Conservation (phyloP, 2,888 invertebrate species). For the Campaea margaritaria region DNA sequence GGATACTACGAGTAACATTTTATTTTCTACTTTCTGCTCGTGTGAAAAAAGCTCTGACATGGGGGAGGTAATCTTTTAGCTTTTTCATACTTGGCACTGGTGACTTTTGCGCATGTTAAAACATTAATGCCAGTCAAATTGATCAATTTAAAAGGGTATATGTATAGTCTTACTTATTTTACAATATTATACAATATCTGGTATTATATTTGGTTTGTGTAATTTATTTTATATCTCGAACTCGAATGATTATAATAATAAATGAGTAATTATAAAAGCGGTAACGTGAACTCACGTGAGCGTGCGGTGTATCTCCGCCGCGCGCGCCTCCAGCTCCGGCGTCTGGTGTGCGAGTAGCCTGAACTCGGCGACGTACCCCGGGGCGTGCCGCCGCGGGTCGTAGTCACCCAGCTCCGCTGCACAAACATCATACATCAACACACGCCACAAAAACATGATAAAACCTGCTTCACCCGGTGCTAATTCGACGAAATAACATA, state of each 20-base stretch:
- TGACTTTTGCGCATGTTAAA: not conserved
- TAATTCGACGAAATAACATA: slow-evolving; percentile 28
- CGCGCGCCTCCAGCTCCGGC: slow-evolving; percentile 93
- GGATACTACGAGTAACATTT: slow-evolving; percentile 16
- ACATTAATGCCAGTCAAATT: not conserved
- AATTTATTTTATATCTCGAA: too few relatives aligned
- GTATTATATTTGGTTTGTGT: too few relatives aligned
- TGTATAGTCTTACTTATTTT: too few relatives aligned
- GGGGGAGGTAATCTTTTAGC: slow-evolving; percentile 2
- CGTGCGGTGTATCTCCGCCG: slow-evolving; percentile 95
- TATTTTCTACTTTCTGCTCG: slow-evolving; percentile 16
- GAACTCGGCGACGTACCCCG: slow-evolving; percentile 98
- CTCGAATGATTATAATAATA: too few relatives aligned
- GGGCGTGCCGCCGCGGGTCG: slow-evolving; percentile 93
- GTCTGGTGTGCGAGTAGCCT: slow-evolving; percentile 96
- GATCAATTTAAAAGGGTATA: too few relatives aligned
- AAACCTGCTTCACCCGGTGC: slow-evolving; percentile 26
- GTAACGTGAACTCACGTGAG: slow-evolving; percentile 88
- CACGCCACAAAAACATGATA: slow-evolving; percentile 31
- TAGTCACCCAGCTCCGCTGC: slow-evolving; percentile 98
- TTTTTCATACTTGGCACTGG: not conserved
- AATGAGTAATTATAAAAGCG: not conserved
- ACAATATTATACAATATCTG: too few relatives aligned
- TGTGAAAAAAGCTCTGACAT: slow-evolving; percentile 22
- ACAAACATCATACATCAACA: slow-evolving; percentile 37